phyloP scores from a whole-genome alignment of 2,113 vertebrate species.

The Aegotheles bennettii region DNA sequence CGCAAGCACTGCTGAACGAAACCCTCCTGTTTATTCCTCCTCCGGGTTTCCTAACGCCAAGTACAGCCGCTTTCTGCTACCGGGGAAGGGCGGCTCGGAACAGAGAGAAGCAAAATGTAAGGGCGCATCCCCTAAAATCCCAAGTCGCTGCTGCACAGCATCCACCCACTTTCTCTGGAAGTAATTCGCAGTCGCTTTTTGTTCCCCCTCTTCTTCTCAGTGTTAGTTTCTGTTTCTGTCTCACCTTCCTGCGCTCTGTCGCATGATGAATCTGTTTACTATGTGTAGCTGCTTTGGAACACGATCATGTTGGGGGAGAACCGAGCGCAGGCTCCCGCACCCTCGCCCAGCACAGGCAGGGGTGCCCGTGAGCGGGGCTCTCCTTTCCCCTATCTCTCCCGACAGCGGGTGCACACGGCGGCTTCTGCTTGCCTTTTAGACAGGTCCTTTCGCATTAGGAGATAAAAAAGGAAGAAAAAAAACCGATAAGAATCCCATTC shows the following conservation, averaged over 20 bases:
- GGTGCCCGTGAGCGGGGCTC: neutral
- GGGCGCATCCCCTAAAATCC: conserved; percentile 17
- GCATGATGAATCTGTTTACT: neutral
- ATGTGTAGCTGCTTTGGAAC: neutral
- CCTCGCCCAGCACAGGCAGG: neutral
- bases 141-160: conserved; percentile 9
- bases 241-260: neutral
- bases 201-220: neutral
- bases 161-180: conserved; percentile 45
- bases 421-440: neutral
- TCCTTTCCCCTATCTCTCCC: neutral
- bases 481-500: neutral
- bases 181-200: neutral
- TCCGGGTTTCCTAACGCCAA: neutral
- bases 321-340: neutral
- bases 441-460: neutral
- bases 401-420: neutral
- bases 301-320: neutral
- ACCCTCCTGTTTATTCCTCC: neutral
- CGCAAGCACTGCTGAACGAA: neutral
- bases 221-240: neutral
- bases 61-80: neutral
- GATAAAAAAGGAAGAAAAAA: neutral
- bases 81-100: neutral
- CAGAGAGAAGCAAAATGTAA: neutral